These are phyloP conservation scores for Marronus borbonicus DNA, from an alignment of 2,888 invertebrate species.

Conservation along the genomic window DNA sequence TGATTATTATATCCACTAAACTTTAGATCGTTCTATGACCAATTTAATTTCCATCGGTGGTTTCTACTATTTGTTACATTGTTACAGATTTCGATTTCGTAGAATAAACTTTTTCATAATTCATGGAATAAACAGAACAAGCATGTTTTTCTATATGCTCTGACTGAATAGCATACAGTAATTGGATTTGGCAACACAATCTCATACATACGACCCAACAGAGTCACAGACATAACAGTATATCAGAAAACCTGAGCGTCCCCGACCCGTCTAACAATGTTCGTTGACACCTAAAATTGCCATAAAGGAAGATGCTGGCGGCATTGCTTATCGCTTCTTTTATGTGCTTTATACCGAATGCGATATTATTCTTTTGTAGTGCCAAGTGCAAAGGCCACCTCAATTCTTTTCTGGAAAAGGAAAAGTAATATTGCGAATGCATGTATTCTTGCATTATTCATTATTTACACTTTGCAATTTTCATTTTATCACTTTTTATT, in stretches of 20 bases:
- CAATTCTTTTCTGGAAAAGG: background rate
- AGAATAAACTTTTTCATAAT: too few relatives aligned
- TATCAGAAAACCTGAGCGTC: background rate
- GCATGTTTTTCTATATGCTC: background rate
- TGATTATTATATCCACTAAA: too few relatives aligned
- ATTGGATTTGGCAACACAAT: background rate
- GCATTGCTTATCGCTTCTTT: background rate
- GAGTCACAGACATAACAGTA: conserved; percentile 4
- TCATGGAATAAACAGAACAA: background rate
- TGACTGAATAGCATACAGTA: background rate
- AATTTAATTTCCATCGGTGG: too few relatives aligned
- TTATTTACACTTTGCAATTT: background rate
- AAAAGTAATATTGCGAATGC: conserved; percentile 3
- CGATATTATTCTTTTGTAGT: conserved; percentile 8
- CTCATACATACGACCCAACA: background rate
- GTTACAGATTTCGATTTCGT: background rate
- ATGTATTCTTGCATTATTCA: background rate
- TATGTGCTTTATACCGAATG: background rate
- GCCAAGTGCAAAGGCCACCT: background rate
- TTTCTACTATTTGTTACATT: background rate
- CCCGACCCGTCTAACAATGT: background rate
- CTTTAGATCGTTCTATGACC: background rate
- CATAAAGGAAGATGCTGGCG: background rate
- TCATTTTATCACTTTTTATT: background rate
- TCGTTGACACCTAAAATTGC: background rate